Conservation (phyloP, 2,888 invertebrate genomes). For the Netelia fuscicornis region DNA sequence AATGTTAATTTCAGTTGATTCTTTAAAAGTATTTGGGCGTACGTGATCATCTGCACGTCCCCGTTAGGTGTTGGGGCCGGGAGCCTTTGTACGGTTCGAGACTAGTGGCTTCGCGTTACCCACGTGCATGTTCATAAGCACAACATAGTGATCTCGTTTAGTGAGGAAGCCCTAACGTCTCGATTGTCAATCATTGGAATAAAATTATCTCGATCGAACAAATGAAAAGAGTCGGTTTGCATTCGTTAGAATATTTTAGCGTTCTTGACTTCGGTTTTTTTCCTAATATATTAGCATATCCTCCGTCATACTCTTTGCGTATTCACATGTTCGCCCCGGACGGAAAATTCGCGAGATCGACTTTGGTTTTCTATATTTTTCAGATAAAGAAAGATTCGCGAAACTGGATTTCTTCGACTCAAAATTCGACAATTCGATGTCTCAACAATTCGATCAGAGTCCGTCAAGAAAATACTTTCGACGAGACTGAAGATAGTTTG, state of each 20-base stretch:
- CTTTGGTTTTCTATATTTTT: slow-evolving; percentile 25
- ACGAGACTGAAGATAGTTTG: slow-evolving; percentile 42
- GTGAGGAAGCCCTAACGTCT: background rate
- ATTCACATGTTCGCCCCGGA: background rate
- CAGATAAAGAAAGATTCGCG: slow-evolving; percentile 22
- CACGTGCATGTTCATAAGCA: background rate
- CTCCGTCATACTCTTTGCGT: slow-evolving; percentile 3
- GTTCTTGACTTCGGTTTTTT: no score
- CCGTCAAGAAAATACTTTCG: slow-evolving; percentile 46
- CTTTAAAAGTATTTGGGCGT: background rate
- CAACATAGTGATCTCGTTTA: background rate
- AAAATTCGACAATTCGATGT: slow-evolving; percentile 49
- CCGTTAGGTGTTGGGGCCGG: background rate
- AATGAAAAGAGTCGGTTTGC: no score
- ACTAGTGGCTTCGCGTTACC: background rate
- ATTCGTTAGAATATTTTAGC: no score
- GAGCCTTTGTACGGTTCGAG: background rate
- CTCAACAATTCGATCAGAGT: slow-evolving; percentile 32
- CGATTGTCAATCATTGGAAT: background rate
- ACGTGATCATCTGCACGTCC: slow-evolving; percentile 40
- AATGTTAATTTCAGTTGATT: background rate
- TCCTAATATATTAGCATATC: background rate
- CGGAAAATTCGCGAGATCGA: background rate
- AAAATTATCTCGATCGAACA: background rate
- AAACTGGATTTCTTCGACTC: slow-evolving; percentile 36